These are phyloP conservation scores for Cataglyphis livida DNA, from an alignment of 2,888 invertebrate genomes.

Conservation along the genomic window DNA sequence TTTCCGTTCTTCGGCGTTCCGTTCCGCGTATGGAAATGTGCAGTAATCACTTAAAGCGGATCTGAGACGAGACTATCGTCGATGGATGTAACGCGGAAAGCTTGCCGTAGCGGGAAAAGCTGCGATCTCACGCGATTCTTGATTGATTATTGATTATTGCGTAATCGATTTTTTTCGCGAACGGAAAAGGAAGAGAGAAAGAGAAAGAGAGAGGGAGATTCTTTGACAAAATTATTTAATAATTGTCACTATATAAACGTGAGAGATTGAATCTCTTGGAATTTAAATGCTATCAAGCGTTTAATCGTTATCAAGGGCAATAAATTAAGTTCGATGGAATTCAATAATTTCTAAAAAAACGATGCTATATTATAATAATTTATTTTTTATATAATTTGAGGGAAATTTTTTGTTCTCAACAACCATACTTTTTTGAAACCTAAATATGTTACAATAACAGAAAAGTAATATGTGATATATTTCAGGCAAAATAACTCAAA, in stretches of 20 bases:
- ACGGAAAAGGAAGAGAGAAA: neutral
- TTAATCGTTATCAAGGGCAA: too few relatives aligned
- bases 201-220: neutral
- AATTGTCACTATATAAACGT: neutral
- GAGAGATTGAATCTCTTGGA: neutral
- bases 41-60: conserved; percentile 53
- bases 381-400: neutral
- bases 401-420: neutral
- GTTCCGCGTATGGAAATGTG: conserved; percentile 40
- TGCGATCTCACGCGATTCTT: neutral
- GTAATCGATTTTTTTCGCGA: neutral
- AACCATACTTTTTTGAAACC: neutral
- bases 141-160: neutral
- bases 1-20: conserved; percentile 43
- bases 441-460: neutral
- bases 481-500: neutral
- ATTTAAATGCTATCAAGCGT: neutral
- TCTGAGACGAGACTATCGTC: conserved; percentile 31
- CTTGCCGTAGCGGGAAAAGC: neutral
- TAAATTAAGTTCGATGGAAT: neutral
- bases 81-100: neutral
- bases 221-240: neutral
- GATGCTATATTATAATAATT: neutral
- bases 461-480: neutral
- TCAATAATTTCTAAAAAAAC: neutral